Evolutionary conservation across 1,140 invertebrate genomes (phyloP).

Genomic region (Magallana ariakensis): DNA sequence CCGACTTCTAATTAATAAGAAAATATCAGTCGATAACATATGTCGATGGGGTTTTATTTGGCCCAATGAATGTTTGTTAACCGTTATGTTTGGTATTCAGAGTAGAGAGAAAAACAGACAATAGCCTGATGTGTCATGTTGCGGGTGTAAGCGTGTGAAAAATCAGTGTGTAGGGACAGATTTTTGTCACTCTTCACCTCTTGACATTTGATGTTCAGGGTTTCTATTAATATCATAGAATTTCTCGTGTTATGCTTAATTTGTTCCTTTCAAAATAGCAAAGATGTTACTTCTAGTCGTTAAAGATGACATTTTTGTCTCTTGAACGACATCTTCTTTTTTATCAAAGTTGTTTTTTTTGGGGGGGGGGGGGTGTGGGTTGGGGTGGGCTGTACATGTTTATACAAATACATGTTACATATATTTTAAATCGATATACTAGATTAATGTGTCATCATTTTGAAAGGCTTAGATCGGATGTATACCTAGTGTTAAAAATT

Average conservation of each 20-base stretch:
- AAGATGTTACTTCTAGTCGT: too few relatives aligned
- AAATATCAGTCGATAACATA: neutral
- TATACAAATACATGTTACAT: too few relatives aligned
- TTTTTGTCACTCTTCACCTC: neutral
- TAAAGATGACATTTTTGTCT: too few relatives aligned
- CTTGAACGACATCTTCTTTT: too few relatives aligned
- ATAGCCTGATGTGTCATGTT: neutral
- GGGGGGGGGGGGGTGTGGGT: too few relatives aligned
- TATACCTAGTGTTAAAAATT: too few relatives aligned
- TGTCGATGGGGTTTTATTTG: neutral
- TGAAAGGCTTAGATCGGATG: too few relatives aligned
- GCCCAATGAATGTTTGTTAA: neutral
- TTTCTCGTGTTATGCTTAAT: neutral
- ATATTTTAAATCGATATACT: too few relatives aligned
- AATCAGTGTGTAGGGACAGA: neutral
- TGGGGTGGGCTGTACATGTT: too few relatives aligned
- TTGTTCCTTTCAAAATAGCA: too few relatives aligned
- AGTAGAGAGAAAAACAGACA: neutral
- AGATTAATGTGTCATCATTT: too few relatives aligned
- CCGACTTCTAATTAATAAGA: neutral
- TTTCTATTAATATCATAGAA: neutral
- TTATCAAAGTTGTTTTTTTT: too few relatives aligned
- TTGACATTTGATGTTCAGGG: neutral
- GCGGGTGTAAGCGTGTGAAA: conserved; percentile 22
- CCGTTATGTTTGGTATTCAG: conserved; percentile 4